A percentile compares a stretch with the other conserved stretches of the same genome.
These are phyloP conservation scores for Leptopterna dolabrata DNA, from an alignment of 2,888 invertebrate genomes.

Conservation along the genomic window DNA sequence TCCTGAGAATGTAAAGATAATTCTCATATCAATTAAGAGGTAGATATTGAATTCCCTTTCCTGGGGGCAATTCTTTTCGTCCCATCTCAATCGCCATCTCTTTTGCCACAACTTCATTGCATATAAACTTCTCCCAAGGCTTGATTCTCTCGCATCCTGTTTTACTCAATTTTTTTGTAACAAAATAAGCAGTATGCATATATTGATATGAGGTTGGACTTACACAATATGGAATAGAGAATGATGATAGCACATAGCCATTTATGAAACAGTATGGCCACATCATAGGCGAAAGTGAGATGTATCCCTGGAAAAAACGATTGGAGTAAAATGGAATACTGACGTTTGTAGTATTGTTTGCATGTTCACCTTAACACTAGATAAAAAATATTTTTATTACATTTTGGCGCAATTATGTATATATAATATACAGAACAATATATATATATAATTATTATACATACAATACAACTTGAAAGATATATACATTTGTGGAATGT, in stretches of 20 bases:
- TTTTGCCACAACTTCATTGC: not conserved
- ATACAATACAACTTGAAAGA: not conserved
- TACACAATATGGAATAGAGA: slow-evolving; percentile 18
- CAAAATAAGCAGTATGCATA: not conserved
- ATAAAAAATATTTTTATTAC: slow-evolving; percentile 36
- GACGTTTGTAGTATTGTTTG: slow-evolving; percentile 9
- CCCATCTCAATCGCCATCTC: not conserved
- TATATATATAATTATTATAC: slow-evolving; percentile 10
- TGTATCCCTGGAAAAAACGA: not conserved
- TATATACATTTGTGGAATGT: slow-evolving; percentile 5
- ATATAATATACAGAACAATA: slow-evolving; percentile 5
- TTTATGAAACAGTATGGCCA: slow-evolving; percentile 1
- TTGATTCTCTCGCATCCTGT: not conserved
- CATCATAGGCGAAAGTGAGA: not conserved
- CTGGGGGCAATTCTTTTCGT: too few species aligned
- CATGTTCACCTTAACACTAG: not conserved
- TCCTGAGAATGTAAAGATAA: too few species aligned
- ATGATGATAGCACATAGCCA: slow-evolving; percentile 14
- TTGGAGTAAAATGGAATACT: slow-evolving; percentile 29
- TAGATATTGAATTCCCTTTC: too few species aligned
- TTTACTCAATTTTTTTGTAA: not conserved
- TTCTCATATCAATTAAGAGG: too few species aligned
- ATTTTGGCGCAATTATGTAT: slow-evolving; percentile 17
- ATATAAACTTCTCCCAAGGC: not conserved
- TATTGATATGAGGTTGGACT: slow-evolving; percentile 39